Evolutionary conservation across 1,140 invertebrate genomes (phyloP).

Genomic region (Eurosta solidaginis): DNA sequence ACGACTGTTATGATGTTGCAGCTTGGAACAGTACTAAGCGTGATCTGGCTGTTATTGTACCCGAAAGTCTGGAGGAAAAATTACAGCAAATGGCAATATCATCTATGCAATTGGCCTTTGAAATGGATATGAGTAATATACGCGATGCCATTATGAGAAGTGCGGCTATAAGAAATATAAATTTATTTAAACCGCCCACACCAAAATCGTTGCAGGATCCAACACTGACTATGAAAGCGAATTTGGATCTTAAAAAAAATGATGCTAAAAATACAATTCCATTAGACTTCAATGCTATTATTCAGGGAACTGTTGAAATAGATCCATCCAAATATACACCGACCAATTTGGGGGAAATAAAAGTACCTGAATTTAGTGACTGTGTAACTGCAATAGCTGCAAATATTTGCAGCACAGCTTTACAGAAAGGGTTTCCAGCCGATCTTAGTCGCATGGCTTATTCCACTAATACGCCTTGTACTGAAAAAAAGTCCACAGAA

Average conservation of each 20-base stretch:
- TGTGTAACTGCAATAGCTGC: slow-evolving; percentile 47
- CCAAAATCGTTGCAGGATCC: slow-evolving; percentile 29
- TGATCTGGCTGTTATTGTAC: slow-evolving; percentile 38
- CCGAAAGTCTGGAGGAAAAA: slow-evolving; percentile 36
- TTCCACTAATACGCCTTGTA: not conserved
- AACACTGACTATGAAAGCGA: slow-evolving; percentile 42
- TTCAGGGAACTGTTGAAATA: slow-evolving; percentile 44
- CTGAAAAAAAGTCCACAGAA: not conserved
- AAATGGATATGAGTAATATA: slow-evolving; percentile 54
- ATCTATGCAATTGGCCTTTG: slow-evolving; percentile 51
- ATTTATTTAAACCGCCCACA: not conserved
- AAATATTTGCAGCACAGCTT: slow-evolving; percentile 48
- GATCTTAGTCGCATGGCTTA: slow-evolving; percentile 12
- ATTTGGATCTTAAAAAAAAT: slow-evolving; percentile 37
- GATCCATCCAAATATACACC: slow-evolving; percentile 41
- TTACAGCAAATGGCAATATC: slow-evolving; percentile 47
- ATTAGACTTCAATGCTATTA: slow-evolving; percentile 46
- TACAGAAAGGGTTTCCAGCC: slow-evolving; percentile 41
- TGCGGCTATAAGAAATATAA: not conserved
- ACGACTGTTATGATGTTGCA: slow-evolving; percentile 2
- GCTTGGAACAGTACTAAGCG: slow-evolving; percentile 9
- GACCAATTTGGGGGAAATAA: slow-evolving; percentile 32
- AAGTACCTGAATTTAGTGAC: slow-evolving; percentile 44
- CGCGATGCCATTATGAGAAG: slow-evolving; percentile 36
- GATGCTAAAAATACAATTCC: slow-evolving; percentile 34